Conservation (phyloP, 2,797 vertebrate species). For the Capromys pilorides region DNA sequence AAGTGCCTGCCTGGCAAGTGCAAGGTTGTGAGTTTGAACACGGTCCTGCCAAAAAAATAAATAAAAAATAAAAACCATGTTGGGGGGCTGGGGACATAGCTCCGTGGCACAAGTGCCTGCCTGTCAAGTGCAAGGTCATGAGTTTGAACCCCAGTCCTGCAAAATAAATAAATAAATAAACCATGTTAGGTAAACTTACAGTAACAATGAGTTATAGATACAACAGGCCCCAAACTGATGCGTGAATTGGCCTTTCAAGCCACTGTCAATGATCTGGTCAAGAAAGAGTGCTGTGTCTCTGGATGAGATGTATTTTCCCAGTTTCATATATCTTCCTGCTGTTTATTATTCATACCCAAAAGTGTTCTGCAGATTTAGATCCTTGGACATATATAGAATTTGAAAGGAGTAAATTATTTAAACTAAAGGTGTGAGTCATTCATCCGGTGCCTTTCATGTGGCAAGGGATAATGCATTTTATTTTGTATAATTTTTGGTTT, state of each 20-base stretch:
- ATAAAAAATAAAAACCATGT: too few species aligned
- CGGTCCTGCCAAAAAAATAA: too few species aligned
- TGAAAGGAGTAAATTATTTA: conserved; percentile 76
- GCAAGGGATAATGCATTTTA: conserved; percentile 74
- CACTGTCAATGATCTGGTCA: conserved; percentile 26
- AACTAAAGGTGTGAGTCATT: conserved; percentile 71
- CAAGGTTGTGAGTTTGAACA: too few species aligned
- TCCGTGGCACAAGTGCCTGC: too few species aligned
- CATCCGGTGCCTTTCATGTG: conserved; percentile 67
- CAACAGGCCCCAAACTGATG: not conserved
- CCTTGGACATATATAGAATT: conserved; percentile 59
- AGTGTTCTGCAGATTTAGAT: conserved; percentile 53
- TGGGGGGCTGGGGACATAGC: too few species aligned
- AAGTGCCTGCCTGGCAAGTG: too few species aligned
- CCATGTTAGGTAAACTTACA: not conserved
- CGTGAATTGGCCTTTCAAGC: not conserved
- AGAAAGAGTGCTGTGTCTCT: not conserved
- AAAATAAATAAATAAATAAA: too few species aligned
- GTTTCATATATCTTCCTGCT: conserved; percentile 41
- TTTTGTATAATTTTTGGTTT: conserved; percentile 75
- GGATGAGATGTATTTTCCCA: conserved; percentile 7
- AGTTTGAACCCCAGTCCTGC: too few species aligned
- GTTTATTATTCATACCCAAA: conserved; percentile 65
- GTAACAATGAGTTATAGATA: conserved; percentile 38
- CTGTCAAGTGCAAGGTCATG: too few species aligned